phyloP scores from a whole-genome alignment of 2,797 vertebrate genomes.

The Cyclura pinguis region DNA sequence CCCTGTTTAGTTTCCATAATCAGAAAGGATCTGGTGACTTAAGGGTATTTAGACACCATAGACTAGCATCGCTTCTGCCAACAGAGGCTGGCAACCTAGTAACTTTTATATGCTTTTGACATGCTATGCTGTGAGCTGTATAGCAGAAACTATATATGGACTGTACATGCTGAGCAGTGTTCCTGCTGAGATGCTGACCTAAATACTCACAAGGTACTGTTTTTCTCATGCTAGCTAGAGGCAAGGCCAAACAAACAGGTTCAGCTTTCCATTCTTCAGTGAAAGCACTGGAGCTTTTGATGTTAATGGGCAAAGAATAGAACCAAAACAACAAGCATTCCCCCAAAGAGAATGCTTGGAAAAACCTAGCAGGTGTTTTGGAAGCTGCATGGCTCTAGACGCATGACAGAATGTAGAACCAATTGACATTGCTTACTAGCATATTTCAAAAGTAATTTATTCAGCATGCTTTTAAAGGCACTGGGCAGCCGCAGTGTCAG shows the following conservation, averaged over 20 bases:
- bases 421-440: constrained; percentile 9
- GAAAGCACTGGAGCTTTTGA: constrained; percentile 46
- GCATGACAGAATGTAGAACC: constrained; percentile 2
- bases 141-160: constrained; percentile 15
- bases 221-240: constrained; percentile 13
- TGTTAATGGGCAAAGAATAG: constrained; percentile 45
- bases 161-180: constrained; percentile 21
- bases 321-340: constrained; percentile 28
- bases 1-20: too few relatives aligned
- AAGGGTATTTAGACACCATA: too few relatives aligned
- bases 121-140: background rate
- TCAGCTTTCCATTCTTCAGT: constrained; percentile 33
- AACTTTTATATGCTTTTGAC: background rate
- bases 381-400: background rate
- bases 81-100: background rate
- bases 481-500: background rate
- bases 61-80: background rate
- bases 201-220: background rate
- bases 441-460: constrained; percentile 25
- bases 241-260: constrained; percentile 9
- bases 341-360: constrained; percentile 18
- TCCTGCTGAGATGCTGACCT: constrained; percentile 40
- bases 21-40: too few relatives aligned
- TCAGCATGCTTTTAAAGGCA: background rate
- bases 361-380: background rate